A percentile compares a stretch with the other conserved stretches of the same genome.
Evolutionary conservation across 92 coral and sea anemone genomes (phyloP).

Genomic region (Epizoanthus ramosus): DNA sequence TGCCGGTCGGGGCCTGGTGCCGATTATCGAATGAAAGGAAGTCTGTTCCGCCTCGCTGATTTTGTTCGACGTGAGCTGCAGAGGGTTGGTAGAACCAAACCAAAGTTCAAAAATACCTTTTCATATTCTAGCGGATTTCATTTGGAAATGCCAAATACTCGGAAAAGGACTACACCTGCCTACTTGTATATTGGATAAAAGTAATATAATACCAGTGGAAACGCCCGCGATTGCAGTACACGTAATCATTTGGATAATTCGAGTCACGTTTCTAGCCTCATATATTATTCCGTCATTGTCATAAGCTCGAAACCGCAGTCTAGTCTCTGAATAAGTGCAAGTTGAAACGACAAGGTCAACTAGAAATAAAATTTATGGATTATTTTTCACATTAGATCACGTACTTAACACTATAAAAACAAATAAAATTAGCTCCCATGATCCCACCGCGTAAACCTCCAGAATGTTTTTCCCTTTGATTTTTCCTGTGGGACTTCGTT

Average conservation of each 20-base stretch:
- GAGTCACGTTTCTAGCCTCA: not conserved
- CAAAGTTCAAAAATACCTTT: not conserved
- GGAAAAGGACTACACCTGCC: not conserved
- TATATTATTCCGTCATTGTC: not conserved
- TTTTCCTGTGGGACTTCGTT: conserved; percentile 1
- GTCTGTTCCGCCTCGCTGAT: not conserved
- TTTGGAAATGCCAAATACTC: not conserved
- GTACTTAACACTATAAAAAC: not conserved
- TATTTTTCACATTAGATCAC: not conserved
- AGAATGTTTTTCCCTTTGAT: not conserved
- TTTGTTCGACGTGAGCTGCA: not conserved
- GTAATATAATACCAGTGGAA: not conserved
- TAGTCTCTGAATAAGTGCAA: not conserved
- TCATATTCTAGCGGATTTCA: not conserved
- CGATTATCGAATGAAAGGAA: not conserved
- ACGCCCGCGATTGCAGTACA: conserved; percentile 4
- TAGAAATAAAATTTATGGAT: not conserved
- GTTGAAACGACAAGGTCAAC: not conserved
- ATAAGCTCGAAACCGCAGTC: conserved; percentile 1
- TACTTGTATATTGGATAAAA: not conserved
- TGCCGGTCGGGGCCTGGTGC: not conserved
- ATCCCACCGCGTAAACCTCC: not conserved
- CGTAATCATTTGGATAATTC: not conserved
- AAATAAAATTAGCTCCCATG: not conserved
- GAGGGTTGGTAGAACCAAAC: not conserved